Percentiles rank a stretch among this genome's conserved stretches.
Conservation (phyloP, 1,140 invertebrate species). For the Phortica variegata region DNA sequence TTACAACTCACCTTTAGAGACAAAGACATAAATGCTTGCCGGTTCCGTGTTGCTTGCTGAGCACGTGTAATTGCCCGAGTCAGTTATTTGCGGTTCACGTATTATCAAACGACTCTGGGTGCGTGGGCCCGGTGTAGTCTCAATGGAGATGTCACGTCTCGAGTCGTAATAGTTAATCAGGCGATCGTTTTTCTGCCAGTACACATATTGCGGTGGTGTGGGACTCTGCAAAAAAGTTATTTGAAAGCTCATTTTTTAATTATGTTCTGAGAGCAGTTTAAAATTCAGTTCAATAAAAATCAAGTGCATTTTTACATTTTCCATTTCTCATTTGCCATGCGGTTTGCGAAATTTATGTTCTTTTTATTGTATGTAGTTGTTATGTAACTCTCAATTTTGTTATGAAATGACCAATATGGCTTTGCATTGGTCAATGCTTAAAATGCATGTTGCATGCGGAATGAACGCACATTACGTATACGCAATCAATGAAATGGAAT, state of each 20-base stretch:
- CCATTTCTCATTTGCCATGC: neutral
- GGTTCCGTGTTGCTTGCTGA: conserved; percentile 85
- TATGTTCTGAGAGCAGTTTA: too few species aligned
- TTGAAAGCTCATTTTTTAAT: too few species aligned
- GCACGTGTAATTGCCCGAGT: conserved; percentile 90
- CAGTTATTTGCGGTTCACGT: conserved; percentile 76
- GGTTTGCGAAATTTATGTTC: neutral
- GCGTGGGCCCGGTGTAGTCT: conserved; percentile 78
- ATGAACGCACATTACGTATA: too few species aligned
- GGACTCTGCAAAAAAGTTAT: conserved; percentile 75
- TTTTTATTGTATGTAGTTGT: too few species aligned
- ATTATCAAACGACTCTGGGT: conserved; percentile 83
- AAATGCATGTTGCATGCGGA: too few species aligned
- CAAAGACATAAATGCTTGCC: conserved; percentile 85
- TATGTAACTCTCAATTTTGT: too few species aligned
- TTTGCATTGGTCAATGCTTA: too few species aligned
- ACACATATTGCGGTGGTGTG: conserved; percentile 84
- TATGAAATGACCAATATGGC: too few species aligned
- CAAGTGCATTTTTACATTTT: neutral
- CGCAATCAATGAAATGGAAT: too few species aligned
- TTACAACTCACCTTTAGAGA: conserved; percentile 84
- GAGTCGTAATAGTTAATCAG: conserved; percentile 91
- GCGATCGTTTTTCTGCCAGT: conserved; percentile 88
- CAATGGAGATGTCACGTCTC: conserved; percentile 79
- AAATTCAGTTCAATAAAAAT: too few species aligned